These are phyloP conservation scores for Archips crataeganus DNA, from an alignment of 2,888 invertebrate genomes.

Conservation along the genomic window DNA sequence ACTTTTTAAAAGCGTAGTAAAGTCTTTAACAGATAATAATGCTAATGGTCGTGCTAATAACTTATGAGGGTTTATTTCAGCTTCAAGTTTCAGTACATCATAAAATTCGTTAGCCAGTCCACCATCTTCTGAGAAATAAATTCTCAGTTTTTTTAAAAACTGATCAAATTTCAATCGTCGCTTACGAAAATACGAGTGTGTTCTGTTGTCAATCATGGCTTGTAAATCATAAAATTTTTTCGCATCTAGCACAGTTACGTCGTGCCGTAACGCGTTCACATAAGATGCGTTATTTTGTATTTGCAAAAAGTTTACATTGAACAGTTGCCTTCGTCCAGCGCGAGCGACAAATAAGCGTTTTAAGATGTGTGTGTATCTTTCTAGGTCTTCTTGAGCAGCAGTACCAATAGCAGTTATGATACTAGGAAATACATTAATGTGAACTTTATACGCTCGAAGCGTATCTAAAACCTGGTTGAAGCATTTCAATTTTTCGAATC, in stretches of 20 bases:
- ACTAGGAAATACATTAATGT: constrained; percentile 11
- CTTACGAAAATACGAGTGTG: not conserved
- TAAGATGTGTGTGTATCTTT: constrained; percentile 5
- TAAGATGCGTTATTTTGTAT: constrained; percentile 22
- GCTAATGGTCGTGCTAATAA: constrained; percentile 20
- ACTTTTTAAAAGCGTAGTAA: not conserved
- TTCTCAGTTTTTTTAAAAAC: constrained; percentile 14
- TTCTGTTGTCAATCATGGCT: not conserved
- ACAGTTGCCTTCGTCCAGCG: constrained; percentile 23
- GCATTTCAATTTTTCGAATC: not conserved
- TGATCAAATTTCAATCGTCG: not conserved
- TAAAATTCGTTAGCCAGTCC: constrained; percentile 23
- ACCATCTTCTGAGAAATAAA: constrained; percentile 32
- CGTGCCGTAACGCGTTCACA: constrained; percentile 26
- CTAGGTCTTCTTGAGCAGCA: constrained; percentile 10
- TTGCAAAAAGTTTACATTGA: constrained; percentile 18
- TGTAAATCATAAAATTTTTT: not conserved
- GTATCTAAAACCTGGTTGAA: constrained; percentile 8
- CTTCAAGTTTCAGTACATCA: not conserved
- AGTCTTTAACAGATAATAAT: constrained; percentile 13
- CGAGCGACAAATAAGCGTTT: constrained; percentile 21
- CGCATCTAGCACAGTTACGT: constrained; percentile 14
- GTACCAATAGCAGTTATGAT: constrained; percentile 10
- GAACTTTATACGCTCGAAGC: constrained; percentile 15
- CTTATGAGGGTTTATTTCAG: not conserved